Evolutionary conservation across 2,113 vertebrate genomes (phyloP), one percentile per base, ranked within the genome.

Genomic region (Eublepharis macularius): DNA sequence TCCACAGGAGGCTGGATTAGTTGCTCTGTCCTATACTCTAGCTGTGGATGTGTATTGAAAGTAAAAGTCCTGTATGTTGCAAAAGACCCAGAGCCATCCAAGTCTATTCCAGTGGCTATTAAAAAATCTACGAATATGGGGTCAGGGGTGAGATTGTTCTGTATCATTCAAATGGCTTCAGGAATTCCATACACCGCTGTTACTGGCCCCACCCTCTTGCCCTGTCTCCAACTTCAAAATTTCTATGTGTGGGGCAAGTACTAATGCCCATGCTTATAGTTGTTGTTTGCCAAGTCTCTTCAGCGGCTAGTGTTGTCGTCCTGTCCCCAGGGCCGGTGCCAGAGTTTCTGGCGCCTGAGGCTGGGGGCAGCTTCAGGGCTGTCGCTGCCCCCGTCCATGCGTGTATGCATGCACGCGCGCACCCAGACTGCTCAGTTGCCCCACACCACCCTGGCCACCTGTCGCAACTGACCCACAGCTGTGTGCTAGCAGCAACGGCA

Each of bases 181-280:
- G 29, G 24, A 43, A 29, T 74, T 14, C 39, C 24, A 74, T 4
- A 2, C 29, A 9, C 21, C 4, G 12, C 49, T 36, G 41, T 81
- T 51, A 47, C 6, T 70, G n/a, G 21, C 19, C 26, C 19, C 60
- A 63, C 26, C 19, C 60, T 29, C 51, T 54, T 24, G 4, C n/a
- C n/a, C n/a, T n/a, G n/a, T n/a, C 60, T 10, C 60, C 5, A 10
- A 5, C 6, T 63, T 4, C 60, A 63, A 63, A 29, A 63, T 63
- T 3, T 63, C 0, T 9, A n/a, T n/a, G 41, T 85, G 43, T 54
- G 0, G 0, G 66, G 57, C 72, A 87, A 34, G 84, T 72, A 86
- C 78, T 79, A 86, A 73, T 77, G 7, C 49, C 0, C 54, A 57
- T 57, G 54, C 54, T 57, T 57, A 57, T 6, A 24, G 54, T 2